Evolutionary conservation across 2,113 vertebrate genomes (phyloP).

Genomic region (Setophaga petechia): DNA sequence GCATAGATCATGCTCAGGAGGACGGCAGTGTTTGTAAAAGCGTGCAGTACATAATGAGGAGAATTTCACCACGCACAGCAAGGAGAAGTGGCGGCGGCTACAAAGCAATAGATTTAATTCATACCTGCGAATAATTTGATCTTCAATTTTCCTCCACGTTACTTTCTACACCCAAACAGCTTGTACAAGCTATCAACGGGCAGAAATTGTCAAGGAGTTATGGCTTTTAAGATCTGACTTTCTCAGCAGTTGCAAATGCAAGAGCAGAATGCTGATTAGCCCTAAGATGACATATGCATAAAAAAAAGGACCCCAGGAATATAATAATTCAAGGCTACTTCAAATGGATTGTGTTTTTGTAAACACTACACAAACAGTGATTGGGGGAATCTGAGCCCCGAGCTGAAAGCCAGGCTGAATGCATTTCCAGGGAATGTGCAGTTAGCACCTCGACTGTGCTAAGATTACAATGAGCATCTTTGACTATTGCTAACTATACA

Average conservation of each 20-base stretch:
- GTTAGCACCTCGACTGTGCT: neutral
- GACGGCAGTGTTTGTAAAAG: neutral
- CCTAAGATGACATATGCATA: constrained; percentile 6
- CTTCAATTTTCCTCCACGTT: constrained; percentile 1
- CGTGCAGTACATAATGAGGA: neutral
- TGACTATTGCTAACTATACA: neutral
- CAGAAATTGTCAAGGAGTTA: constrained; percentile 45
- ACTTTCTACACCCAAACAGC: neutral
- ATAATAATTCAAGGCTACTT: constrained; percentile 29
- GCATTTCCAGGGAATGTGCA: neutral
- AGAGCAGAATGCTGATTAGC: constrained; percentile 62
- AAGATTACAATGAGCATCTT: constrained; percentile 23
- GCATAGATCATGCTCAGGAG: neutral
- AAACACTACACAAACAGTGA: neutral
- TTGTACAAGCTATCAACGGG: neutral
- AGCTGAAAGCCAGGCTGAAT: neutral
- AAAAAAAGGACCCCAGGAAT: constrained; percentile 17
- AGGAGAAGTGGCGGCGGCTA: neutral
- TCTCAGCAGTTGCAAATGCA: constrained; percentile 52
- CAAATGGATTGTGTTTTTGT: constrained; percentile 12
- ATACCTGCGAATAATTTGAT: constrained; percentile 33
- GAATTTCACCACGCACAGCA: neutral
- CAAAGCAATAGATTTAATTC: constrained; percentile 28
- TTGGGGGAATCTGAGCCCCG: neutral
- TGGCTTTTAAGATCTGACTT: constrained; percentile 52